Percentiles rank a stretch among this genome's conserved stretches.
These are phyloP conservation scores for Conomelus anceps DNA, from an alignment of 2,888 invertebrate species.

Conservation along the genomic window DNA sequence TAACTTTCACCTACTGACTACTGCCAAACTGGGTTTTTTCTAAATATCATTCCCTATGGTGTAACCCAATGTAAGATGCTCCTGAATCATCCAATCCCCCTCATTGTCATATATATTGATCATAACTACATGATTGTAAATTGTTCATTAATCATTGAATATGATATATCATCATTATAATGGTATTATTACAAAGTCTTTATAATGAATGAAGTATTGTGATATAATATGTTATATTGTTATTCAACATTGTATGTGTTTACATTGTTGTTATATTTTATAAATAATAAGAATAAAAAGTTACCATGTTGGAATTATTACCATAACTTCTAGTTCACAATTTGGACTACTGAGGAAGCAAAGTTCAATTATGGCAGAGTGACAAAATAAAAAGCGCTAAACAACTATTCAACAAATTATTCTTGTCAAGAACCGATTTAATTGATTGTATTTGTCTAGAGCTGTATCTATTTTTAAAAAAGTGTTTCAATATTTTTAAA, in stretches of 20 bases:
- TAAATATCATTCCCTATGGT: neutral
- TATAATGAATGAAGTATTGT: neutral
- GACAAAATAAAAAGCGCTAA: neutral
- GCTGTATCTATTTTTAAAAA: neutral
- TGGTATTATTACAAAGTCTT: neutral
- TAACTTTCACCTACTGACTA: neutral
- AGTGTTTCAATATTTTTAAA: neutral
- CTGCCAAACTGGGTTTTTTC: neutral
- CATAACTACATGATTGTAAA: neutral
- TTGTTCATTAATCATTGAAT: neutral
- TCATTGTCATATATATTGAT: neutral
- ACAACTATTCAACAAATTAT: too few species aligned
- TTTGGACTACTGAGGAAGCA: neutral
- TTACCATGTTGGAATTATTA: neutral
- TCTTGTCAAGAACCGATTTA: neutral
- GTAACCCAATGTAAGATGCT: neutral
- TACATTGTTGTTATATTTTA: neutral
- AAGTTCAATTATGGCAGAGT: neutral
- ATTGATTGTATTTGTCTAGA: neutral
- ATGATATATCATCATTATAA: neutral
- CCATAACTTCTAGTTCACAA: neutral
- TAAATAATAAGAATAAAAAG: neutral
- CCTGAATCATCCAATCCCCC: neutral
- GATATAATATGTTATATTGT: neutral
- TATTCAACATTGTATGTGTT: neutral